A percentile compares a stretch with the other conserved stretches of the same genome.
These are phyloP conservation scores for Pogonognathellus flavescens DNA, from an alignment of 1,140 invertebrate genomes.

Conservation along the genomic window DNA sequence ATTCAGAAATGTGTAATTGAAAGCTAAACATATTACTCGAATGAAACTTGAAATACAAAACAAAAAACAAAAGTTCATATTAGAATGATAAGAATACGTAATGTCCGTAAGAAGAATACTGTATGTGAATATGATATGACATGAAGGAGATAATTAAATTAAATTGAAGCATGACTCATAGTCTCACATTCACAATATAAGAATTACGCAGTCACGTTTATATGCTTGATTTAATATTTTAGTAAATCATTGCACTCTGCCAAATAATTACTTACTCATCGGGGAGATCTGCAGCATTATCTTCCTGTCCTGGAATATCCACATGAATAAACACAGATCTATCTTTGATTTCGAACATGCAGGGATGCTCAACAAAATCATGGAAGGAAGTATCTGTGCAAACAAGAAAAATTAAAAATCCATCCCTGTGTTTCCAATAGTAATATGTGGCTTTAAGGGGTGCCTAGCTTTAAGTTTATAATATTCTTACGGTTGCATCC, in stretches of 20 bases:
- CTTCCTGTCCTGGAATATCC: constrained; percentile 89
- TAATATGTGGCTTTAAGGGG: neutral
- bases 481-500: constrained; percentile 86
- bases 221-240: too few relatives aligned
- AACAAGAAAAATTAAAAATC: neutral
- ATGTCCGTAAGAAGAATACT: too few relatives aligned
- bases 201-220: too few relatives aligned
- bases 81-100: too few relatives aligned
- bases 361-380: constrained; percentile 83
- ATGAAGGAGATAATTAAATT: constrained; percentile 3
- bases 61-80: too few relatives aligned
- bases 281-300: constrained; percentile 80
- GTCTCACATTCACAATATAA: neutral
- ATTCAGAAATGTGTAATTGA: too few relatives aligned
- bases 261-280: constrained; percentile 74
- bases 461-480: too few relatives aligned
- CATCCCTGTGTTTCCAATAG: neutral
- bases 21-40: too few relatives aligned
- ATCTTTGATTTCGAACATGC: constrained; percentile 87
- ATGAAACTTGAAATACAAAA: too few relatives aligned
- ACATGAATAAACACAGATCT: constrained; percentile 90
- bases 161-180: neutral
- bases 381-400: constrained; percentile 79
- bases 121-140: too few relatives aligned
- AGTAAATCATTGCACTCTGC: neutral